Conservation (phyloP, 2,113 vertebrate species). For the Oreocharis arfaki region DNA sequence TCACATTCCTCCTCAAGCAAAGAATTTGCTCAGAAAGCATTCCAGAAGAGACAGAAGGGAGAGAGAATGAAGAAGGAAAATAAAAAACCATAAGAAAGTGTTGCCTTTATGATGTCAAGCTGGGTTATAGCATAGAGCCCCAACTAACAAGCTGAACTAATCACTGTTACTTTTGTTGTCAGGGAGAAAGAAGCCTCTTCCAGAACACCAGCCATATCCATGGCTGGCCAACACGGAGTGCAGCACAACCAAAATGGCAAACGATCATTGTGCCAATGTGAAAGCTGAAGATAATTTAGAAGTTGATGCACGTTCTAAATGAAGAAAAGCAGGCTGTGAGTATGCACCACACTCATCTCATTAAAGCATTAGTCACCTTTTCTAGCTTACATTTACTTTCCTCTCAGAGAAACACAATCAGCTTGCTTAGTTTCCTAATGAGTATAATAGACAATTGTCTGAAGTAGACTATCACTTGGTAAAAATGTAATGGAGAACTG, state of each 20-base stretch:
- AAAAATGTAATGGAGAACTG: constrained; percentile 42
- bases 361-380: constrained; percentile 64
- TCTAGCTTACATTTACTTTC: constrained; percentile 54
- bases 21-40: constrained; percentile 60
- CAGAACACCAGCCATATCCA: constrained; percentile 1
- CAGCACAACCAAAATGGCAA: constrained; percentile 54
- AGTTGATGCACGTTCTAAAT: constrained; percentile 36
- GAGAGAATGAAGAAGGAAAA: background rate
- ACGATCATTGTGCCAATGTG: background rate
- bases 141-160: constrained; percentile 63
- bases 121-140: constrained; percentile 32
- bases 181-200: constrained; percentile 30
- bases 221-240: background rate
- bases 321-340: constrained; percentile 28
- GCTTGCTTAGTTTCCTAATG: constrained; percentile 77
- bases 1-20: constrained; percentile 41
- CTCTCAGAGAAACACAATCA: constrained; percentile 71
- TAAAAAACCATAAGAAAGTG: background rate
- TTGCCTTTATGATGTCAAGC: constrained; percentile 48
- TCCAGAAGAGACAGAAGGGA: background rate
- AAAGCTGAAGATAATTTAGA: constrained; percentile 58
- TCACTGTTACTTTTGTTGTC: constrained; percentile 46
- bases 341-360: constrained; percentile 75
- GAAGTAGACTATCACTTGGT: constrained; percentile 63
- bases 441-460: constrained; percentile 79